Conservation (phyloP, 2,797 vertebrate genomes). For the Potorous gilbertii region DNA sequence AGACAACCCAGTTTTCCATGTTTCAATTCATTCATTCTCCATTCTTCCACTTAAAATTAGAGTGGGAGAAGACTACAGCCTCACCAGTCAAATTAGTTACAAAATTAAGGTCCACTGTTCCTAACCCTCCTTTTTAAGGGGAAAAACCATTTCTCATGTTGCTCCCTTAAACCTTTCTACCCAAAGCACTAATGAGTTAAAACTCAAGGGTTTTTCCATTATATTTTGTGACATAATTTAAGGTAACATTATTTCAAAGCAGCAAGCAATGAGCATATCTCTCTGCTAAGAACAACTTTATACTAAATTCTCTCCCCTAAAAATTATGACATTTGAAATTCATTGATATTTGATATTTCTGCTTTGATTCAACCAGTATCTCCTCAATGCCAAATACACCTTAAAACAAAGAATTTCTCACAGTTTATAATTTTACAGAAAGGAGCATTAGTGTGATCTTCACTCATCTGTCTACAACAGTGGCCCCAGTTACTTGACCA, state of each 20-base stretch:
- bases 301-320: background rate
- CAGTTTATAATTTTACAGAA: background rate
- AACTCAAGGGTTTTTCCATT: background rate
- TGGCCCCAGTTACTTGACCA: background rate
- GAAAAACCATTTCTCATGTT: background rate
- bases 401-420: background rate
- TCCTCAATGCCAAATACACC: background rate
- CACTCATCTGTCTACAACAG: background rate
- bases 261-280: background rate
- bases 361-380: background rate
- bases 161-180: background rate
- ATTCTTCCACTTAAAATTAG: background rate
- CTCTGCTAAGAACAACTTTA: background rate
- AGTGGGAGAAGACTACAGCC: background rate
- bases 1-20: background rate
- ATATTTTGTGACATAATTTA: background rate
- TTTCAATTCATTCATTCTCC: background rate
- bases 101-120: background rate
- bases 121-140: background rate
- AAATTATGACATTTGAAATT: background rate
- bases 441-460: background rate
- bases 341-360: background rate
- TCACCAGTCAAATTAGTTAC: background rate
- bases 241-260: slow-evolving; percentile 3
- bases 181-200: background rate